Conservation (phyloP, 2,113 vertebrate genomes). For the Dromas ardeola region DNA sequence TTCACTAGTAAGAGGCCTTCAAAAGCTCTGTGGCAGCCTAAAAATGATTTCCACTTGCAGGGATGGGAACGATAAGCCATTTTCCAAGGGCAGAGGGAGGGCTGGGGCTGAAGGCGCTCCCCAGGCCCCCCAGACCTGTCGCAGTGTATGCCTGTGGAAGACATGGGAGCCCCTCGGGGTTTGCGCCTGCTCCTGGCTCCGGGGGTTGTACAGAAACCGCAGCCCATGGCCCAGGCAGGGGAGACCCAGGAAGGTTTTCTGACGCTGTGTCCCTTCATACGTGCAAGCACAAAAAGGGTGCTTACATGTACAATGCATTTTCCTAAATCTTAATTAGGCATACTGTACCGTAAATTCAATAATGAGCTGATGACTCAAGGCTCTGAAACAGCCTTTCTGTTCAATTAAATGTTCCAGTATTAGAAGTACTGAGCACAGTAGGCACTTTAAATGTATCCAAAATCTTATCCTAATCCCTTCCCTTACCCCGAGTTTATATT, state of each 20-base stretch:
- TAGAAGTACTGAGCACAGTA: not conserved
- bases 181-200: accelerated
- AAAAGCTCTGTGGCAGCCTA: not conserved
- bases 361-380: not conserved
- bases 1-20: not conserved
- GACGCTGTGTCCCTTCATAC: accelerated
- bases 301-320: not conserved
- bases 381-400: not conserved
- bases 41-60: not conserved
- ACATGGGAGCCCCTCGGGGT: accelerated
- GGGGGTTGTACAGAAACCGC: accelerated
- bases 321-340: not conserved
- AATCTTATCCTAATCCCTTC: not conserved
- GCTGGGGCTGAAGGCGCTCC: not conserved
- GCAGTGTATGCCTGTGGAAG: accelerated
- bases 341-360: not conserved
- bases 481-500: not conserved
- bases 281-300: not conserved
- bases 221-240: accelerated
- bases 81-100: not conserved
- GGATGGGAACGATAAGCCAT: not conserved
- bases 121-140: not conserved
- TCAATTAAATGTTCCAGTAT: not conserved
- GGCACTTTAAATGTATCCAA: not conserved
- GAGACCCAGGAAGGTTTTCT: not conserved